Conservation (phyloP, 2,888 invertebrate species). For the Microctonus hyperodae region DNA sequence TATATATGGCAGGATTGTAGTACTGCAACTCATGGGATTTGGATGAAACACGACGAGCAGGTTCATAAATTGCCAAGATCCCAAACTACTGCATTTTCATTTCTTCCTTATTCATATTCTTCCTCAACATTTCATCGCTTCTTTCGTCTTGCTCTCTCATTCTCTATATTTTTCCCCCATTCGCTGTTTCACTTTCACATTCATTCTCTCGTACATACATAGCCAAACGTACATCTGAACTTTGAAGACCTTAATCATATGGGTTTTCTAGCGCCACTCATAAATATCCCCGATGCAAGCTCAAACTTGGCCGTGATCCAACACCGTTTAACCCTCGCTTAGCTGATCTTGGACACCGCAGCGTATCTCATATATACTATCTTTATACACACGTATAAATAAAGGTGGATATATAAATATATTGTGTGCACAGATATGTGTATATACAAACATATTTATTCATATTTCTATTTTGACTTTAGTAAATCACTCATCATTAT, state of each 20-base stretch:
- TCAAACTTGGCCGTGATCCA: slow-evolving; percentile 49
- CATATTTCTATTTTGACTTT: no score
- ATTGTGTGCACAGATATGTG: no score
- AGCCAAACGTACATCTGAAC: neutral
- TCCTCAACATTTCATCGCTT: slow-evolving; percentile 24
- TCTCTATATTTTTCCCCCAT: slow-evolving; percentile 13
- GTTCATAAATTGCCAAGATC: slow-evolving; percentile 21
- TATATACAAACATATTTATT: no score
- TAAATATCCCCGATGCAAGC: slow-evolving; percentile 51
- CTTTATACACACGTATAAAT: neutral
- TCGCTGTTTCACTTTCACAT: slow-evolving; percentile 23
- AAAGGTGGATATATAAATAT: no score
- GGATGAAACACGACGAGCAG: slow-evolving; percentile 21
- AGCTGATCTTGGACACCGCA: slow-evolving; percentile 39
- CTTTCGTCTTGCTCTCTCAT: neutral
- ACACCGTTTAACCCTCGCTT: slow-evolving; percentile 50
- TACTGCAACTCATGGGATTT: slow-evolving; percentile 15
- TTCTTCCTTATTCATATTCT: slow-evolving; percentile 23
- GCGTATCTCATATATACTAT: slow-evolving; percentile 41
- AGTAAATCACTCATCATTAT: no score
- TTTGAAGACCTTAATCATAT: slow-evolving; percentile 52
- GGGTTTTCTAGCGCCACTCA: slow-evolving; percentile 50
- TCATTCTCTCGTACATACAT: neutral
- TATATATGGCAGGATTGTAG: neutral
- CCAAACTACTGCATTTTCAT: slow-evolving; percentile 1